A percentile compares a stretch with the other conserved stretches of the same genome.
These are phyloP conservation scores for Balaeniceps rex DNA, from an alignment of 2,113 vertebrate species.

Conservation along the genomic window DNA sequence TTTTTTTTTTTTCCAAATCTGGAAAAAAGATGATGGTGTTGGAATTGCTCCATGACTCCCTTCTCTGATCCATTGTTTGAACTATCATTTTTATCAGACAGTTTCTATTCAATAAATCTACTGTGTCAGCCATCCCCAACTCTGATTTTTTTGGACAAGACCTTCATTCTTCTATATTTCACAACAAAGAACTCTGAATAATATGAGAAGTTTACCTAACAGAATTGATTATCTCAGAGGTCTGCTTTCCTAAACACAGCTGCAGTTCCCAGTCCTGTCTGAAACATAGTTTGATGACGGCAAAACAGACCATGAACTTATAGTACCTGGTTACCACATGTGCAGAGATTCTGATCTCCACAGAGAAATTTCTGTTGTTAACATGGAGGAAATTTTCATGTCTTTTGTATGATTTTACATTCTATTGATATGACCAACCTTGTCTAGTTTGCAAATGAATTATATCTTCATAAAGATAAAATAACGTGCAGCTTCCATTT, in stretches of 20 bases:
- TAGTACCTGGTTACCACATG: not conserved
- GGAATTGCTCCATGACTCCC: not conserved
- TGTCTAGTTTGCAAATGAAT: not conserved
- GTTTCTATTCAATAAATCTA: slow-evolving; percentile 24
- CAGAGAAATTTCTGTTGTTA: not conserved
- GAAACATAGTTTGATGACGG: not conserved
- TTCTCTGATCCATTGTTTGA: not conserved
- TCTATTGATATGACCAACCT: not conserved
- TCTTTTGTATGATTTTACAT: not conserved
- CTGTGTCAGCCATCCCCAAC: not conserved
- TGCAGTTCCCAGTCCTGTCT: not conserved
- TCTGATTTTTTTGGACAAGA: not conserved
- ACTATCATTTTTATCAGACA: not conserved
- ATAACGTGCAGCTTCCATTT: not conserved
- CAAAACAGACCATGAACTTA: not conserved
- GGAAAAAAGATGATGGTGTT: not conserved
- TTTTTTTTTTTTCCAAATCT: not conserved
- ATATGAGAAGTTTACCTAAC: slow-evolving; percentile 20
- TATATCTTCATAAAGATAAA: not conserved
- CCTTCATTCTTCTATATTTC: not conserved
- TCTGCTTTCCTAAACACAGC: slow-evolving; percentile 10
- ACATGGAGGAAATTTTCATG: not conserved
- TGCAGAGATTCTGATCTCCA: not conserved
- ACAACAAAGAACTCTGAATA: not conserved
- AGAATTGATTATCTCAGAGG: slow-evolving; percentile 6